phyloP scores from a whole-genome alignment of 1,140 invertebrate species.

The Callitettix versicolor region DNA sequence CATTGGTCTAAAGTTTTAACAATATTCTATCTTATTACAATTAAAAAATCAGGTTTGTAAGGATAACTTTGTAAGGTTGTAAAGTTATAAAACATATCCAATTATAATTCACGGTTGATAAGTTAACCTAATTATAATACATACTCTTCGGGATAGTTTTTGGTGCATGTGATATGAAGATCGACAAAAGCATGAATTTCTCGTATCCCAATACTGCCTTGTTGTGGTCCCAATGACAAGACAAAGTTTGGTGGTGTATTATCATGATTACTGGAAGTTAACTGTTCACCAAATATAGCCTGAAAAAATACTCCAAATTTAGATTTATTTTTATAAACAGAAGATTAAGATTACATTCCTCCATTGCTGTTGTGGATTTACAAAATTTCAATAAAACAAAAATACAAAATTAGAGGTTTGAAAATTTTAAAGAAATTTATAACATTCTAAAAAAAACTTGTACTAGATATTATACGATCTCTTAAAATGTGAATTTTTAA shows the following conservation, averaged over 20 bases:
- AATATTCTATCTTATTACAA: too few species aligned
- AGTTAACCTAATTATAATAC: neutral
- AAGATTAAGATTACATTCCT: too few species aligned
- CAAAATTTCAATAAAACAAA: too few species aligned
- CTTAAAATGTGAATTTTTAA: too few species aligned
- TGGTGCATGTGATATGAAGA: constrained; percentile 52
- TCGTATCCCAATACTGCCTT: constrained; percentile 47
- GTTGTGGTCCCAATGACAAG: constrained; percentile 52
- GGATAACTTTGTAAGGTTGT: constrained; percentile 7
- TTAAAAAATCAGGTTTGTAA: neutral
- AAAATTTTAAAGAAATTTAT: too few species aligned
- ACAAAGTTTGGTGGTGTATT: constrained; percentile 54
- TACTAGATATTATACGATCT: too few species aligned
- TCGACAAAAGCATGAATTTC: constrained; percentile 54
- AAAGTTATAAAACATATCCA: constrained; percentile 7
- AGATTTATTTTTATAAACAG: neutral
- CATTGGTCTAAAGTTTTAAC: too few species aligned
- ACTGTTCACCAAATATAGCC: constrained; percentile 52
- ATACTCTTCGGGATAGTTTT: constrained; percentile 59
- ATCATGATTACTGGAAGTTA: constrained; percentile 43
- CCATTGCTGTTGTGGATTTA: too few species aligned
- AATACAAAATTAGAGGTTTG: too few species aligned
- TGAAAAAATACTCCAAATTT: constrained; percentile 24
- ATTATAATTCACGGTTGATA: too few species aligned
- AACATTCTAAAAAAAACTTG: too few species aligned